Conservation (phyloP, 2,888 invertebrate genomes). For the Agrenia bidenticulata region DNA sequence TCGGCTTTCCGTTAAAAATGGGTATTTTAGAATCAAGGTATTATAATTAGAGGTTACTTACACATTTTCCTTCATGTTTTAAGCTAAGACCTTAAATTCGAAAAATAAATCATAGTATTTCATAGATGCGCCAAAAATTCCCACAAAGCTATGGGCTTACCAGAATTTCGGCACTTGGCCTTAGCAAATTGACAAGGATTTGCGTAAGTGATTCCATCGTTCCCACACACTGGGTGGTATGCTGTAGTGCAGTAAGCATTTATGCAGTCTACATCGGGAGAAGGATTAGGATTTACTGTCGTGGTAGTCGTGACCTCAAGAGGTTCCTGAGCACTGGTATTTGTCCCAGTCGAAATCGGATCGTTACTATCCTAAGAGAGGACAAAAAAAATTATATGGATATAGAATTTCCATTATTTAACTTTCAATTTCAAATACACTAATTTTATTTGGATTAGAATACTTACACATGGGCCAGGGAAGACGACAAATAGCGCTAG, state of each 20-base stretch:
- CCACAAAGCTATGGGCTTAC: background rate
- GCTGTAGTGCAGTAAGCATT: background rate
- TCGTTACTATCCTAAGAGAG: too few relatives aligned
- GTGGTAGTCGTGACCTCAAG: too few relatives aligned
- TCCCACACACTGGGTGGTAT: slow-evolving; percentile 7
- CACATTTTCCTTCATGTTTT: slow-evolving; percentile 4
- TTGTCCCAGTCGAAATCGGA: too few relatives aligned
- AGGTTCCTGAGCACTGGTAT: too few relatives aligned
- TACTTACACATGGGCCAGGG: slow-evolving; percentile 15
- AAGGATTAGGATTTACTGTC: background rate
- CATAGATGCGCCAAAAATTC: background rate
- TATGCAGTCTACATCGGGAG: background rate
- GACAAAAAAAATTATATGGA: too few relatives aligned
- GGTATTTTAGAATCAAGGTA: background rate
- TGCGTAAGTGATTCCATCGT: slow-evolving; percentile 26
- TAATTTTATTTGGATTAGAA: background rate
- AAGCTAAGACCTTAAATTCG: slow-evolving; percentile 5
- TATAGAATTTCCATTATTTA: too few relatives aligned
- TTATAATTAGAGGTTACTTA: too few relatives aligned
- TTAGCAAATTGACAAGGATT: slow-evolving; percentile 16
- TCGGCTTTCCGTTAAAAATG: background rate
- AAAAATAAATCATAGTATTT: background rate
- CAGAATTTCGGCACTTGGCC: slow-evolving; percentile 11
- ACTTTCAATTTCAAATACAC: too few relatives aligned
- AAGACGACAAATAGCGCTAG: background rate